phyloP scores from a whole-genome alignment of 2,113 vertebrate species.

The Cavia porcellus region DNA sequence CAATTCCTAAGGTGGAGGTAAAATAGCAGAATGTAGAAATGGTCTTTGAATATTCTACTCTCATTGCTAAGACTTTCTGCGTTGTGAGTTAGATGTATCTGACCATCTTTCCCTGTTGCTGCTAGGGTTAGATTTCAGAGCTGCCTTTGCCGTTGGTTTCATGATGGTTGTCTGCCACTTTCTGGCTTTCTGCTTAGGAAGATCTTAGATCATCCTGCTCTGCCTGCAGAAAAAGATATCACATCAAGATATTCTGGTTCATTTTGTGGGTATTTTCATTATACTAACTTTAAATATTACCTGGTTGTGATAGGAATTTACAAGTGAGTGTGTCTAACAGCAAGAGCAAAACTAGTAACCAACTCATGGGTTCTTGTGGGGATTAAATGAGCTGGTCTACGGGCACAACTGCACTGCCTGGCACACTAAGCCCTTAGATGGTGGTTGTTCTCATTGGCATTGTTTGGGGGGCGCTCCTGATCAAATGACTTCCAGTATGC shows the following conservation, averaged over 20 bases:
- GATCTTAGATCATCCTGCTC: not conserved
- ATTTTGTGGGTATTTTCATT: not conserved
- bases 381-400: not conserved
- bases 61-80: not conserved
- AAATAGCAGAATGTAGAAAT: not conserved
- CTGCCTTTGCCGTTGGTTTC: not conserved
- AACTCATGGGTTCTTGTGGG: not conserved
- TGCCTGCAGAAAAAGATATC: not conserved
- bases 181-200: not conserved
- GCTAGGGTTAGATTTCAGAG: not conserved
- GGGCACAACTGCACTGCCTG: too few relatives aligned
- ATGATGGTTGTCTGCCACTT: not conserved
- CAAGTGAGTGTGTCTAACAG: not conserved
- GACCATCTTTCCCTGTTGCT: not conserved
- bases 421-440: fast-evolving
- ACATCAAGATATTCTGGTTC: not conserved
- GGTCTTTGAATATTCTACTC: not conserved
- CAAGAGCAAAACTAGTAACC: not conserved
- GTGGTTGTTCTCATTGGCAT: not conserved
- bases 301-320: not conserved
- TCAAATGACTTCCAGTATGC: not conserved
- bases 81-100: not conserved
- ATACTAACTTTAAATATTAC: not conserved
- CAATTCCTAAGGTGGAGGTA: not conserved
- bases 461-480: not conserved